phyloP scores from a whole-genome alignment of 2,888 invertebrate genomes.

The Cyaniris semiargus region DNA sequence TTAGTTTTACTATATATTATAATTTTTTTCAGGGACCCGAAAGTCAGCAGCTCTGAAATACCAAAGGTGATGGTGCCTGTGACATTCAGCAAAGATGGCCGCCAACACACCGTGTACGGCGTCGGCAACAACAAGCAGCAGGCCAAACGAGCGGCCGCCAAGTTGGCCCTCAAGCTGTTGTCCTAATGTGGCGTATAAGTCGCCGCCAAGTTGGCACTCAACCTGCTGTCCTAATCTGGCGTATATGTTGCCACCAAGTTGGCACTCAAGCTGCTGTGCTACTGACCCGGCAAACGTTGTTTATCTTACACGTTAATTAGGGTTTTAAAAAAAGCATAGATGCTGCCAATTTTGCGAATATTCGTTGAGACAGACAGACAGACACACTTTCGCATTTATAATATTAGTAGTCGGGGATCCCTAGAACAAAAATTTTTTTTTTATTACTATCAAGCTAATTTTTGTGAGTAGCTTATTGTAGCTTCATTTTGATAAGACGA shows the following conservation, averaged over 20 bases:
- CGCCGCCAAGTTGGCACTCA: conserved; percentile 88
- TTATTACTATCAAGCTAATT: too few relatives aligned
- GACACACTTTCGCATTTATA: too few relatives aligned
- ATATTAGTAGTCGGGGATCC: too few relatives aligned
- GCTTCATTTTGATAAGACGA: too few relatives aligned
- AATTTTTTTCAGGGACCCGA: conserved; percentile 50
- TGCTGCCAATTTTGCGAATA: too few relatives aligned
- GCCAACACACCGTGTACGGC: conserved; percentile 82
- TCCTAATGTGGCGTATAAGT: conserved; percentile 34
- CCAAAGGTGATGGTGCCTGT: conserved; percentile 82
- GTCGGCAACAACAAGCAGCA: conserved; percentile 85
- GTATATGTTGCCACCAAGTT: conserved; percentile 83
- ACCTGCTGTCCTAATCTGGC: conserved; percentile 55
- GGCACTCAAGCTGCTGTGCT: conserved; percentile 80
- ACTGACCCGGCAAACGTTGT: neutral
- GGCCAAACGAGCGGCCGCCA: conserved; percentile 89
- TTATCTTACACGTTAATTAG: too few relatives aligned
- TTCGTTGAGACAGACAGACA: too few relatives aligned
- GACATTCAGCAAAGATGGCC: conserved; percentile 81
- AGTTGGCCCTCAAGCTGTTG: conserved; percentile 84
- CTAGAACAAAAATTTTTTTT: too few relatives aligned
- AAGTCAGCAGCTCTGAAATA: conserved; percentile 47
- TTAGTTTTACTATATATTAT: too few relatives aligned
- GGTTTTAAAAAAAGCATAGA: too few relatives aligned
- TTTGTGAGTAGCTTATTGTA: too few relatives aligned